Evolutionary conservation across 2,888 invertebrate species (phyloP).

Genomic region (Caenorhabditis drosophilae): DNA sequence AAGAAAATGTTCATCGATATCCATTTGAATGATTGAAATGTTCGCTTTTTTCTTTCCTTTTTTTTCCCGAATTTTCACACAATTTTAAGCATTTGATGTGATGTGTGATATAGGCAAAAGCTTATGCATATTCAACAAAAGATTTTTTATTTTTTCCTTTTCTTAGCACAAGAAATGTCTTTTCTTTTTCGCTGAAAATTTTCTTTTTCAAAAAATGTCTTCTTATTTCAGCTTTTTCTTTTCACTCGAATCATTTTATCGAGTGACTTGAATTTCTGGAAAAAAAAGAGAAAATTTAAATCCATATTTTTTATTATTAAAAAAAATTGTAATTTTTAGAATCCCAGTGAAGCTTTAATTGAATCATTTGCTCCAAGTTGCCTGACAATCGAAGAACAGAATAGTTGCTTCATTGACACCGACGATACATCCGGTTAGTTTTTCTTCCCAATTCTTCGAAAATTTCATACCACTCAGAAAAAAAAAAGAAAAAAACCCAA

Average conservation of each 20-base stretch:
- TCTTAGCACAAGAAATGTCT: too few relatives aligned
- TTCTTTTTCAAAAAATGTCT: neutral
- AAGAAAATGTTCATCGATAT: too few relatives aligned
- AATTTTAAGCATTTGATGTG: too few relatives aligned
- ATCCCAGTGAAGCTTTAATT: constrained; percentile 49
- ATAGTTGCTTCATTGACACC: constrained; percentile 51
- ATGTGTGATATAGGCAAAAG: too few relatives aligned
- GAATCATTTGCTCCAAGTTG: constrained; percentile 53
- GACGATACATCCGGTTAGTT: constrained; percentile 38
- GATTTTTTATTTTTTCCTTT: too few relatives aligned
- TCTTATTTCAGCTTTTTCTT: neutral
- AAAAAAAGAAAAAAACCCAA: neutral
- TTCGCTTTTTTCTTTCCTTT: too few relatives aligned
- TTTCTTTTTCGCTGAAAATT: too few relatives aligned
- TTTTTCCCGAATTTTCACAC: too few relatives aligned
- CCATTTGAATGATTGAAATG: too few relatives aligned
- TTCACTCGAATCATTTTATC: neutral
- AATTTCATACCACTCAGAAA: neutral
- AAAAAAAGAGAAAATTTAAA: neutral
- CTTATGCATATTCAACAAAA: too few relatives aligned
- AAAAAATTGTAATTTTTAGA: constrained; percentile 21
- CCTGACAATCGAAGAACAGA: constrained; percentile 51
- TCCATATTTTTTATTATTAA: neutral
- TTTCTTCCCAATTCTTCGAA: too few relatives aligned
- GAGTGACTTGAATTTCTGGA: neutral